phyloP scores from a whole-genome alignment of 2,888 invertebrate genomes.

The Arrhopalites spinosus region DNA sequence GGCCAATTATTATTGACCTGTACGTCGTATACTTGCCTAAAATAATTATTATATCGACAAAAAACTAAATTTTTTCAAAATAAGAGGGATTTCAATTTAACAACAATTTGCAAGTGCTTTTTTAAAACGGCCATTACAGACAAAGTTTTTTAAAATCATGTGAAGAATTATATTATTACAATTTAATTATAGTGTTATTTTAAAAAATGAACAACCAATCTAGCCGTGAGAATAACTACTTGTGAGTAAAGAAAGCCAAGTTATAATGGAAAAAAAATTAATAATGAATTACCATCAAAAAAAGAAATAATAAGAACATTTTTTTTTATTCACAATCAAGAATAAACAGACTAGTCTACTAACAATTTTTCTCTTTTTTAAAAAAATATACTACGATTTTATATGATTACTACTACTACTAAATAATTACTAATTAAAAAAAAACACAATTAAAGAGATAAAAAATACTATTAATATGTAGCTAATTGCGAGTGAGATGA shows the following conservation, averaged over 20 bases:
- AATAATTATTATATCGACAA: no score
- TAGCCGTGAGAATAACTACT: no score
- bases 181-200: no score
- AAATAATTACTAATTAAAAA: neutral
- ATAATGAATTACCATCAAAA: neutral
- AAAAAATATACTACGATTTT: constrained; percentile 1
- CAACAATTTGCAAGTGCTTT: neutral
- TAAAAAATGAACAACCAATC: no score
- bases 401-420: constrained; percentile 4
- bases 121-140: neutral
- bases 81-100: neutral
- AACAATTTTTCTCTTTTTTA: constrained; percentile 35
- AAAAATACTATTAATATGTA: no score
- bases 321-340: constrained; percentile 27
- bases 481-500: no score
- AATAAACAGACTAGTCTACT: constrained; percentile 40
- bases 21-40: constrained; percentile 18
- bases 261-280: neutral
- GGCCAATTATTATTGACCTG: constrained; percentile 1
- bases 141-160: no score
- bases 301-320: neutral
- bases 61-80: no score
- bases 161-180: no score
- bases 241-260: no score
- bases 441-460: neutral